Evolutionary conservation across 2,113 vertebrate genomes (phyloP), one percentile per base, ranked within the genome.

Genomic region (Sminthopsis crassicaudata): DNA sequence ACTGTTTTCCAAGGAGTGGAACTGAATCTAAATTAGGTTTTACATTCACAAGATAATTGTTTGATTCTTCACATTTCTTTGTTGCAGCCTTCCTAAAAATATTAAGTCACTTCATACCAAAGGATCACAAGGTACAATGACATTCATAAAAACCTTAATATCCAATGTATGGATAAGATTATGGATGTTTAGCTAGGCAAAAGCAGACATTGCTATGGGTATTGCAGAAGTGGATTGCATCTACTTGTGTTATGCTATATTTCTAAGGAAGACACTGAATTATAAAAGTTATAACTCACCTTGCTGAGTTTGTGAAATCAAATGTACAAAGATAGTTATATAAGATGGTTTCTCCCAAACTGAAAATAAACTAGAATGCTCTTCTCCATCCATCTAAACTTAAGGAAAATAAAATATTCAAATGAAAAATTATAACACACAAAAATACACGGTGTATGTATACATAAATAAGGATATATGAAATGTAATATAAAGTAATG

Each of bases 131-230:
- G 90, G 95, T 93, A 53, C 91, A 94, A 94, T 22, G 46, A 91
- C 93, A 48, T 90, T 96, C 30, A 42, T 46, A 95, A 97, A 90
- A 24, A 48, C 95, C 92, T 91, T 96, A 54, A 91, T 93, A 91
- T 88, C 97, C 93, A 92, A 76, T 11, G 90, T 94, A 90, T 30
- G 92, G 94, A 60, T 50, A 97, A 98, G 97, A 98, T 98, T 97
- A 95, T 3, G 55, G 53, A 94, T 95, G 95, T 90, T 92, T 42
- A 92, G 94, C n/a, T 91, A 46, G 4, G 52, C 67, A 42, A 12
- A 91, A 96, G 91, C 90, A 91, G 93, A 36, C 19, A 6, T 53
- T 1, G 30, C 24, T 30, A 46, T 50, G 0, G 36, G 22, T 12
- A 9, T 91, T 57, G 91, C 25, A 2, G 91, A 97, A 97, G 98